phyloP scores from a whole-genome alignment of 2,113 vertebrate genomes.

The Opisthocomus hoazin region DNA sequence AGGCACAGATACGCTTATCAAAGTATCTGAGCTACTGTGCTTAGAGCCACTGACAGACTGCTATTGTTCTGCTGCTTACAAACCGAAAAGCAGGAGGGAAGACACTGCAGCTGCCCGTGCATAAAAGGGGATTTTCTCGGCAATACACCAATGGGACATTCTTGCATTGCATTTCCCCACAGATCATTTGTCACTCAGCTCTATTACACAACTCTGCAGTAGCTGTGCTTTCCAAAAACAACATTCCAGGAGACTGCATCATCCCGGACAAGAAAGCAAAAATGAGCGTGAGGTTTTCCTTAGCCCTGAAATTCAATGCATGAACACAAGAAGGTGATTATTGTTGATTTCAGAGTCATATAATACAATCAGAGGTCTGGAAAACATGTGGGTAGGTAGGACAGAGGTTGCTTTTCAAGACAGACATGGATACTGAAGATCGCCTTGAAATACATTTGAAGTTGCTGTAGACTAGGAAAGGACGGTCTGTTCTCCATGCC shows the following conservation, averaged over 20 bases:
- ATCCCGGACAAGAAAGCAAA: background rate
- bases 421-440: background rate
- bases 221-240: slow-evolving; percentile 11
- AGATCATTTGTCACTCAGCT: background rate
- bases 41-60: background rate
- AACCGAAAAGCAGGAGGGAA: background rate
- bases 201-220: background rate
- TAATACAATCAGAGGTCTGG: background rate
- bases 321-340: background rate
- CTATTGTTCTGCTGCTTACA: background rate
- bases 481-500: background rate
- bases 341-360: background rate
- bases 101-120: background rate
- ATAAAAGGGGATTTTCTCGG: slow-evolving; percentile 14
- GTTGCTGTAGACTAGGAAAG: background rate
- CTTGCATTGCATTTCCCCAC: background rate
- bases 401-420: background rate
- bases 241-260: slow-evolving; percentile 10
- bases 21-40: slow-evolving; percentile 7
- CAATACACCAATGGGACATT: background rate
- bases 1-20: background rate
- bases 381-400: background rate
- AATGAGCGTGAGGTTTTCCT: background rate
- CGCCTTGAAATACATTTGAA: background rate
- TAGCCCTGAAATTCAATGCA: background rate